A percentile compares a stretch with the other conserved stretches of the same genome.
Evolutionary conservation across 2,797 vertebrate genomes (phyloP).

Genomic region (Cyprinodon diabolis): DNA sequence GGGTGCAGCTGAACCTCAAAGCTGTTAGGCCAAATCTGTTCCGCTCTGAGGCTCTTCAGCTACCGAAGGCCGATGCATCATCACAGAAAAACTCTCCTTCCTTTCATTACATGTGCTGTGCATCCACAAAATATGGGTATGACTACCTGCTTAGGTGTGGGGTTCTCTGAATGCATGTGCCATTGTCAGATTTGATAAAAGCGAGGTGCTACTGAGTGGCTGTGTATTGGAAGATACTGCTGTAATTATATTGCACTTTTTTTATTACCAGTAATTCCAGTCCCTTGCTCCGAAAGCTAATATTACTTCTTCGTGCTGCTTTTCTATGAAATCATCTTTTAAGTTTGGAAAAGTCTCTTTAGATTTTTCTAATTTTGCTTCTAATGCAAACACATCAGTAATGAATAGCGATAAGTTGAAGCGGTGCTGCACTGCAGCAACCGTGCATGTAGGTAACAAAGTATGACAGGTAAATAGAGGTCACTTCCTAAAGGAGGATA

Average conservation of each 20-base stretch:
- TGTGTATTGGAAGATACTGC: slow-evolving; percentile 23
- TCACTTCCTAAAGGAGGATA: slow-evolving; percentile 67
- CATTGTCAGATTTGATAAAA: slow-evolving; percentile 38
- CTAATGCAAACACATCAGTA: slow-evolving; percentile 24
- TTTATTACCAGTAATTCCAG: slow-evolving; percentile 8
- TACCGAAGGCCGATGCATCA: slow-evolving; percentile 55
- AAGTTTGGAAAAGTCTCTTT: slow-evolving; percentile 12
- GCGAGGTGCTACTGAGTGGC: slow-evolving; percentile 27
- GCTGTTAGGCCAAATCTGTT: slow-evolving; percentile 64
- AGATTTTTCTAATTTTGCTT: slow-evolving; percentile 1
- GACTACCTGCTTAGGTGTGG: slow-evolving; percentile 17
- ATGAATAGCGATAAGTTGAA: slow-evolving; percentile 40
- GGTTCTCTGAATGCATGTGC: slow-evolving; percentile 32
- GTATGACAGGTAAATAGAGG: slow-evolving; percentile 77
- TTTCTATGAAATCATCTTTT: background rate
- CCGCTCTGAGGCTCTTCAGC: slow-evolving; percentile 59
- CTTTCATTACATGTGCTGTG: slow-evolving; percentile 40
- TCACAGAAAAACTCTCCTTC: slow-evolving; percentile 42
- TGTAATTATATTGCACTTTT: slow-evolving; percentile 38
- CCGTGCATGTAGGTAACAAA: slow-evolving; percentile 51
- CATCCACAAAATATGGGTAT: slow-evolving; percentile 31
- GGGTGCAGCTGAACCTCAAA: slow-evolving; percentile 68
- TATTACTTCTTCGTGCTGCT: slow-evolving; percentile 9
- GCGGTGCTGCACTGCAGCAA: slow-evolving; percentile 60
- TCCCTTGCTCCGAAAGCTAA: slow-evolving; percentile 5